Base-by-base conservation (phyloP, 1,140 invertebrate species). In the Macrosteles quadrilineatus region DNA sequence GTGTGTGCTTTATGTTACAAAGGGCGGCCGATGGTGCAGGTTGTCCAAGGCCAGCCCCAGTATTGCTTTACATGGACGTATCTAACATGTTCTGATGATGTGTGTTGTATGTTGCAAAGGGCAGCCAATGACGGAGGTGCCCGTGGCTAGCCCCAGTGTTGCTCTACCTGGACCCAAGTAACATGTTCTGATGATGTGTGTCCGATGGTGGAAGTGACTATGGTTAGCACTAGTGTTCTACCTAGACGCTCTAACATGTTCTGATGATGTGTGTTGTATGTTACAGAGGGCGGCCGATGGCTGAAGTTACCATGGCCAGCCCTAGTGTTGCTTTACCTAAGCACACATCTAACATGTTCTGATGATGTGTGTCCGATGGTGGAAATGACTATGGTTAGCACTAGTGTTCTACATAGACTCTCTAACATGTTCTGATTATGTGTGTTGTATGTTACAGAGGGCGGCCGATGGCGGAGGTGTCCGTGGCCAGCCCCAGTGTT, bases 251-350 rank as follows among this genome's bases (percentile, higher is more conserved):
- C 53, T 6, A 6, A 36, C 32, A 36, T 14, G 32, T 4, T 36
- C 32, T 36, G 14, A 36, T 36, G 32, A 6, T 36, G 14, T 36
- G 32, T 50, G 27, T 59, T 25, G 21, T 59, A 25, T 66, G 63
- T 66, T 66, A 1, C 36, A 66, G 63, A 63, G 59, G 63, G 63
- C 40, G 63, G 63, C 63, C 29, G 63, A 66, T 66, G 63, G 63
- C 32, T 32, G 63, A 66, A 19, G 23, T 23, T 14, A 19, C 63
- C 27, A 36, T 45, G 12, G 17, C 36, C 19, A 17, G 9, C 23
- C 32, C 63, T 19, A 66, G 32, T 43, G 63, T 14, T 21, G 17
- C 32, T 36, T 53, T 50, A 23, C 43, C 57, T n/a, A n/a, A n/a
- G 32, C 4, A 4, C 32, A 36, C 32, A 4, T 36, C 32, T 4